Evolutionary conservation across 2,113 vertebrate genomes (phyloP).

Genomic region (Mobula hypostoma): DNA sequence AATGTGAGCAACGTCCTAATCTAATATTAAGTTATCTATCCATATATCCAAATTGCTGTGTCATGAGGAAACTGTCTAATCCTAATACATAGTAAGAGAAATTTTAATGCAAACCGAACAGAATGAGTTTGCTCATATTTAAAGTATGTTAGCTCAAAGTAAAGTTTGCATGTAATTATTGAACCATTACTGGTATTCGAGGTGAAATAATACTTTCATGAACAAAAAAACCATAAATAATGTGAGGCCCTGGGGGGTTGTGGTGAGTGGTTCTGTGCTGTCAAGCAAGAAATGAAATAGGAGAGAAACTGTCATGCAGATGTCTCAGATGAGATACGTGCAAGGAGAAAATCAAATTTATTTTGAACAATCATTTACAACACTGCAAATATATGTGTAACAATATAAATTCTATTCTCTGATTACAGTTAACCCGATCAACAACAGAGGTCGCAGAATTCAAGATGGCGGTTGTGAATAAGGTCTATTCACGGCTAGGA

Average conservation of each 20-base stretch:
- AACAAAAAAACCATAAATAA: not conserved
- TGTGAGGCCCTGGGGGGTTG: too few species aligned
- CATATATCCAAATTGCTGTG: not conserved
- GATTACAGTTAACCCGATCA: not conserved
- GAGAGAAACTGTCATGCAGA: not conserved
- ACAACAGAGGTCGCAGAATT: not conserved
- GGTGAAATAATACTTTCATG: not conserved
- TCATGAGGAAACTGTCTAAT: not conserved
- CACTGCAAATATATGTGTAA: not conserved
- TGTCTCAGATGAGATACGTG: not conserved
- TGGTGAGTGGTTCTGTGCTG: too few species aligned
- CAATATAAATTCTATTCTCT: not conserved
- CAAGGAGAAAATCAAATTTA: not conserved
- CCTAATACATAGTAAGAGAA: not conserved
- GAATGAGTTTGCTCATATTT: not conserved
- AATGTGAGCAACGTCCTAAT: too few species aligned
- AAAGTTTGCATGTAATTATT: not conserved
- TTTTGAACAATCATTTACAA: not conserved
- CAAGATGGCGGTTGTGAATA: slow-evolving; percentile 14
- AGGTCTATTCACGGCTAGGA: not conserved
- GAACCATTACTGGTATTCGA: too few species aligned
- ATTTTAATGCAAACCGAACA: too few species aligned
- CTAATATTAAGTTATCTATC: not conserved
- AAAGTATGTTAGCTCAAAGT: not conserved
- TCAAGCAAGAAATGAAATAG: not conserved